Evolutionary conservation across 2,113 vertebrate genomes (phyloP), one percentile per base, ranked within the genome.

Genomic region (Lepus europaeus): DNA sequence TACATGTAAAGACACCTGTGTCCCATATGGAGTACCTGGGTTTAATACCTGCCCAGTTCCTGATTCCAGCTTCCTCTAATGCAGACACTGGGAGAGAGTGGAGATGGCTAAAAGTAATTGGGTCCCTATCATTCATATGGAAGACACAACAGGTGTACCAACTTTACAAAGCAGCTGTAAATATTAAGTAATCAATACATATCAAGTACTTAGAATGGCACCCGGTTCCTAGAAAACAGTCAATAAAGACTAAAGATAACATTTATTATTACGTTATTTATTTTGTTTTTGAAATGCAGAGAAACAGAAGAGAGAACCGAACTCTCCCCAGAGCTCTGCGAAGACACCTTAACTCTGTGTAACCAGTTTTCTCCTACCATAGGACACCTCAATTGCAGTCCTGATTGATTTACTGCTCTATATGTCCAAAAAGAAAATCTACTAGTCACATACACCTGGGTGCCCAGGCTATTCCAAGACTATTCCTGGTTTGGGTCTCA

Each of bases 351-450:
- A 56, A 53, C 3, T n/a, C 56, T 45, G 11, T 45, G 3, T 27
- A 39, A 39, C 66, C 79, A 17, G 29, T 22, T 6, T 19, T 84
- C 59, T 12, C 9, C 11, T 23, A 16, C 19, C 29, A 5, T 76
- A 3, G 61, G n/a, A 31, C 1, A 69, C 29, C 7, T 74, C 22
- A 56, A 8, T 17, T 1, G 0, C 25, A 56, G 4, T 2, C 4
- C 11, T 31, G 22, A 33, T 36, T 69, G 51, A 22, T 45, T 31
- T 64, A 70, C 19, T 25, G 8, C 7, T 49, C 8, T 72, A 6
- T 70, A 70, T 13, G 56, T 73, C n/a, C 2, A 39, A 36, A 83
- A 89, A 20, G 49, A 61, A 88, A 76, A 77, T 73, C 31, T 17
- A 22, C 10, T 94, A 51, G 16, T 16, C 45, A 80, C 14, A 63